Evolutionary conservation across 2,888 invertebrate genomes (phyloP).

Genomic region (Lobophora halterata): DNA sequence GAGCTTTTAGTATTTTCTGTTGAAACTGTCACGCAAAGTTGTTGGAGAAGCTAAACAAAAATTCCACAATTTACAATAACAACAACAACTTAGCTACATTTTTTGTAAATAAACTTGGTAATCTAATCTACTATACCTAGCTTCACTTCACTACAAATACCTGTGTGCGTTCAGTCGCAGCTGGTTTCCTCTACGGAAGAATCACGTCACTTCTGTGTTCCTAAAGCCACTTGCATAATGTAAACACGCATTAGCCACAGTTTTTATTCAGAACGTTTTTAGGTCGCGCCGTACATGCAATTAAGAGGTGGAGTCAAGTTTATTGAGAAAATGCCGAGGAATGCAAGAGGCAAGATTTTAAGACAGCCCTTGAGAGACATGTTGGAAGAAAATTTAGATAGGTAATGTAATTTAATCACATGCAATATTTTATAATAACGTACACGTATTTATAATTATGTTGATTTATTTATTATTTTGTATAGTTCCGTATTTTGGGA

Average conservation of each 20-base stretch:
- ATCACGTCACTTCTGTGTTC: constrained; percentile 16
- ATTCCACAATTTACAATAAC: background rate
- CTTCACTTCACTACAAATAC: constrained; percentile 3
- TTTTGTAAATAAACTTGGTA: constrained; percentile 2
- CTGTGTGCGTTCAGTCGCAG: constrained; percentile 9
- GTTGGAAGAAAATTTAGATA: constrained; percentile 55
- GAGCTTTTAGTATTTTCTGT: too few species aligned
- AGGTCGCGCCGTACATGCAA: constrained; percentile 82
- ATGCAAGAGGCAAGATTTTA: constrained; percentile 85
- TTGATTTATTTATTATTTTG: too few species aligned
- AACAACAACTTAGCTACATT: background rate
- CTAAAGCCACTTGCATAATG: constrained; percentile 28
- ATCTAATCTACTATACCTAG: background rate
- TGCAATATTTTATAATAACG: too few species aligned
- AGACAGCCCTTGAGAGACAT: constrained; percentile 78
- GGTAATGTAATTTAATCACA: too few species aligned
- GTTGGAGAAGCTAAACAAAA: too few species aligned
- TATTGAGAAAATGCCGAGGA: constrained; percentile 84
- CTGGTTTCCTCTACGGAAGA: constrained; percentile 18
- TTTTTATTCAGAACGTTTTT: constrained; percentile 33
- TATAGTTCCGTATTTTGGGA: too few species aligned
- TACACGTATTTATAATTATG: too few species aligned
- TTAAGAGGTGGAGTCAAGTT: constrained; percentile 85
- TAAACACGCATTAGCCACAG: constrained; percentile 29
- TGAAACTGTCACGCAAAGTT: too few species aligned